phyloP scores from a whole-genome alignment of 2,113 vertebrate species.

The Malaclemys terrapin region DNA sequence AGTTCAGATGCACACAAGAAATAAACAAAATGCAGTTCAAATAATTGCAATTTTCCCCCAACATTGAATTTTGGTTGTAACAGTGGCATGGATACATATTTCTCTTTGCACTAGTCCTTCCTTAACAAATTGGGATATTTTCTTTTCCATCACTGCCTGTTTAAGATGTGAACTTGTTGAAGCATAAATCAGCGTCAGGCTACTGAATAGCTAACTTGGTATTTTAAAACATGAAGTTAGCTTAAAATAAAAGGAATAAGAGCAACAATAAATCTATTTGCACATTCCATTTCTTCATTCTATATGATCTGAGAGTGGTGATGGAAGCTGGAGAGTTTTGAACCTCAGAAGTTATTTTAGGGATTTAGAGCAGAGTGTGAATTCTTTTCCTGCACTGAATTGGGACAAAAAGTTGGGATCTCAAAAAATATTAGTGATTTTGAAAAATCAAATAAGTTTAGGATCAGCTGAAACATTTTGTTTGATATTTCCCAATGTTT shows the following conservation, averaged over 20 bases:
- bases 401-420: not conserved
- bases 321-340: not conserved
- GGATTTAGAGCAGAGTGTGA: not conserved
- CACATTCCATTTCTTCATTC: not conserved
- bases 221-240: not conserved
- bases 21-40: not conserved
- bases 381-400: not conserved
- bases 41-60: not conserved
- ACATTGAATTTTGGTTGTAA: not conserved
- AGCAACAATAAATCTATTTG: not conserved
- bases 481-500: not conserved
- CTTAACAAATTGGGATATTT: not conserved
- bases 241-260: not conserved
- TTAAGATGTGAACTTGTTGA: not conserved
- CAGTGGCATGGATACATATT: not conserved
- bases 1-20: not conserved
- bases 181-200: not conserved
- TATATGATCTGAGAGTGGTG: not conserved
- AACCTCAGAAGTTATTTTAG: not conserved
- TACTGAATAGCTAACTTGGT: not conserved
- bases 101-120: not conserved
- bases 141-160: not conserved
- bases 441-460: not conserved
- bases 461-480: not conserved
- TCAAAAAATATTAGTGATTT: not conserved